Conservation (phyloP, 2,797 vertebrate species). For the Halcyon leucocephala region DNA sequence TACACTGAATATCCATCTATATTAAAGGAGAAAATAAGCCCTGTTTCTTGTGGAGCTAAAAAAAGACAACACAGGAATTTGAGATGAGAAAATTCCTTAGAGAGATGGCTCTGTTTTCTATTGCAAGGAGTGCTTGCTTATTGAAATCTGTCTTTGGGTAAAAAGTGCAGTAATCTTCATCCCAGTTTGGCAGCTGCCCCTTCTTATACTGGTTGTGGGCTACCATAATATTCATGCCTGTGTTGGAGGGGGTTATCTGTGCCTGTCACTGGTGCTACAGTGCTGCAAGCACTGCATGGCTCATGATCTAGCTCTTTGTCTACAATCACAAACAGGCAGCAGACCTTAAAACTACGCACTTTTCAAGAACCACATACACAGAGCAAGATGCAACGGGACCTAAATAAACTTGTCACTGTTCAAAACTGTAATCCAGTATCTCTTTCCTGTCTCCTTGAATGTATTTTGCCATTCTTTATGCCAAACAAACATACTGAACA, state of each 20-base stretch:
- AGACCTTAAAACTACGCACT: background rate
- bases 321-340: background rate
- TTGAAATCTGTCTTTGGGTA: background rate
- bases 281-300: background rate
- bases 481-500: background rate
- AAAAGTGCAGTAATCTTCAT: background rate
- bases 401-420: background rate
- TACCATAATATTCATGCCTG: background rate
- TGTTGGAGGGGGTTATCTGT: accelerated
- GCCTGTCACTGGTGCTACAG: background rate
- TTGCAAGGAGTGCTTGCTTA: background rate
- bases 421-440: background rate
- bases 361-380: background rate
- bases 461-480: background rate
- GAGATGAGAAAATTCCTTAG: background rate
- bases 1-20: background rate
- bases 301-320: background rate
- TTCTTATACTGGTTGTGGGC: background rate
- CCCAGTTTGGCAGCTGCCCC: background rate
- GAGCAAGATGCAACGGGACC: background rate
- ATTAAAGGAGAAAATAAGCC: background rate
- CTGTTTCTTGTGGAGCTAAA: background rate
- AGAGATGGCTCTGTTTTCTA: background rate
- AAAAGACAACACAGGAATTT: background rate
- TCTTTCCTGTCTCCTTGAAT: background rate